phyloP scores from a whole-genome alignment of 2,888 invertebrate genomes.

The Epistrophe grossulariae region DNA sequence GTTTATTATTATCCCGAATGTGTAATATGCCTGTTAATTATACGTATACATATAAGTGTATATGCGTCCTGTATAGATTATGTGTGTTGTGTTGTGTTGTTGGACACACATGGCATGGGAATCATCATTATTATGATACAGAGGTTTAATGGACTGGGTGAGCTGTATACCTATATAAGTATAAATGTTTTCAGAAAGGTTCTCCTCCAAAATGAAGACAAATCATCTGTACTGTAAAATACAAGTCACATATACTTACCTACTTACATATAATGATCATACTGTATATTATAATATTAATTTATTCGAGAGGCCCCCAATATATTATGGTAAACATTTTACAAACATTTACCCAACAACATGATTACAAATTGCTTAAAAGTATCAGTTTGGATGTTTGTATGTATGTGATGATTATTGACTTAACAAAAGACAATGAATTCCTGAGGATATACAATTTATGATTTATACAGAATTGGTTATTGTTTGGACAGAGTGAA shows the following conservation, averaged over 20 bases:
- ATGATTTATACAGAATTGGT: conserved; percentile 56
- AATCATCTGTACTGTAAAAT: not conserved
- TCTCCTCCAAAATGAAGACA: conserved; percentile 23
- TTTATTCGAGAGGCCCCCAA: not conserved
- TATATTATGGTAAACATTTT: conserved; percentile 16
- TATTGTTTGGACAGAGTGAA: conserved; percentile 1
- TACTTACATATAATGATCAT: not conserved
- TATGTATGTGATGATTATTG: conserved; percentile 16
- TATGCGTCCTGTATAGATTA: conserved; percentile 19
- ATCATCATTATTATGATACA: conserved; percentile 22
- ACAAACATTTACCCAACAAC: conserved; percentile 25
- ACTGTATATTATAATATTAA: conserved; percentile 25
- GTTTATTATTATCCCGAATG: conserved; percentile 66
- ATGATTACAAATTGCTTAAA: conserved; percentile 42
- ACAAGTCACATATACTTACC: not conserved
- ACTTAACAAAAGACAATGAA: conserved; percentile 18
- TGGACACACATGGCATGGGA: conserved; percentile 11
- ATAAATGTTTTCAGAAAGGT: conserved; percentile 20
- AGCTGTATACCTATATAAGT: not conserved
- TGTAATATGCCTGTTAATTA: conserved; percentile 70
- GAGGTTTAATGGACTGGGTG: conserved; percentile 21
- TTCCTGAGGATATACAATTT: conserved; percentile 39
- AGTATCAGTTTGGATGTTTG: not conserved
- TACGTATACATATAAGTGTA: conserved; percentile 25
- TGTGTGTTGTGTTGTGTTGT: not conserved